phyloP scores from a whole-genome alignment of 2,113 vertebrate species.

The Nothoprocta perdicaria region DNA sequence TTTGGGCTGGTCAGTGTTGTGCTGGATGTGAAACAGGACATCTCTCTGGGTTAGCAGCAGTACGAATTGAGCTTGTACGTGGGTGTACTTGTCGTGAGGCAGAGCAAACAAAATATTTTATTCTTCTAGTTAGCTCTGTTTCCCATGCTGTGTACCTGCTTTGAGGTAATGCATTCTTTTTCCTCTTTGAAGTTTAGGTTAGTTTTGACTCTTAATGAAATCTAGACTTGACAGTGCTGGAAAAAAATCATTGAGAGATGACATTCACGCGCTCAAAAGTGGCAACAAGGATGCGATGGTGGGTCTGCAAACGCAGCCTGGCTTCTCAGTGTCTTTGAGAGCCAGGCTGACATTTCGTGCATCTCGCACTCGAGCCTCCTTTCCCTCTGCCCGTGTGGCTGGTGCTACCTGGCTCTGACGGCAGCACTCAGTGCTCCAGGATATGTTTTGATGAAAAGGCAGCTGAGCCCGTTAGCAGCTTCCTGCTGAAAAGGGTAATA shows the following conservation, averaged over 20 bases:
- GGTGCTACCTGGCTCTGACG: neutral
- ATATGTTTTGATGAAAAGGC: neutral
- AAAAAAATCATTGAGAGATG: neutral
- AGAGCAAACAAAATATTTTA: neutral
- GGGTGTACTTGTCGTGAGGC: neutral
- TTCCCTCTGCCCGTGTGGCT: neutral
- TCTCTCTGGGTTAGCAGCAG: neutral
- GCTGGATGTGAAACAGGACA: neutral
- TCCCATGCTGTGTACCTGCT: neutral
- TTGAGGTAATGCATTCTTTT: neutral
- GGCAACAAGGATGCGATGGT: neutral
- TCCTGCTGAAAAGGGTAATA: neutral
- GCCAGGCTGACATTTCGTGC: neutral
- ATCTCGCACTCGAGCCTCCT: neutral
- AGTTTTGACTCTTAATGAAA: neutral
- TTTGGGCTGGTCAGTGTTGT: neutral
- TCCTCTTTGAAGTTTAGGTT: neutral
- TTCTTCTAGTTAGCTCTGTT: neutral
- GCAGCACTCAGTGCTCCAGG: neutral
- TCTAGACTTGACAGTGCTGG: neutral
- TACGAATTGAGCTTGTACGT: neutral
- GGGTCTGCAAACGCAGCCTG: neutral
- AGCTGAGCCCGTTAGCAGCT: neutral
- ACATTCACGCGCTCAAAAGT: neutral
- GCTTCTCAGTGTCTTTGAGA: neutral